These are phyloP conservation scores for Oceanodroma tethys DNA, from an alignment of 2,113 vertebrate species.

Conservation along the genomic window DNA sequence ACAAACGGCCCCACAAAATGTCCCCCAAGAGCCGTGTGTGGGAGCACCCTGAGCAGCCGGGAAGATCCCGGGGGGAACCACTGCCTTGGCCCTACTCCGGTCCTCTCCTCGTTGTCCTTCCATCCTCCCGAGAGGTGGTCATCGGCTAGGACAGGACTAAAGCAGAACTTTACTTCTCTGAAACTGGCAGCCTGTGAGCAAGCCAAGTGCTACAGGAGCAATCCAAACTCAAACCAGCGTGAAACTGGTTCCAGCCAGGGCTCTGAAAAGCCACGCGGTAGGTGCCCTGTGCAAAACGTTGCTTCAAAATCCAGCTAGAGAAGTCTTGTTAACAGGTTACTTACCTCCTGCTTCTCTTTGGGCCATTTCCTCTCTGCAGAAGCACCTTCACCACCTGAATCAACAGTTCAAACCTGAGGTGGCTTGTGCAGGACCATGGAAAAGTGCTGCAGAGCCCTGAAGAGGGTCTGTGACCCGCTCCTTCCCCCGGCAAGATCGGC, in stretches of 20 bases:
- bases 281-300: accelerated
- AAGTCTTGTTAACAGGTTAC: neutral
- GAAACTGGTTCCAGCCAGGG: neutral
- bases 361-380: neutral
- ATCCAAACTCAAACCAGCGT: neutral
- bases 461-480: accelerated
- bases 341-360: neutral
- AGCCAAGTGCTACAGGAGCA: neutral
- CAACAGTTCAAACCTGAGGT: accelerated
- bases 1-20: neutral
- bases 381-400: neutral
- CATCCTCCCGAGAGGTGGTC: accelerated
- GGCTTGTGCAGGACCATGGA: neutral
- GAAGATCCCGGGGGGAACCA: accelerated
- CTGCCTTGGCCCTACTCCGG: neutral
- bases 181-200: too few relatives aligned
- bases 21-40: neutral
- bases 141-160: accelerated
- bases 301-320: neutral
- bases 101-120: neutral
- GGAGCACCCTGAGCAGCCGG: neutral
- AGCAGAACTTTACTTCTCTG: neutral
- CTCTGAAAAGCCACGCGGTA: accelerated
- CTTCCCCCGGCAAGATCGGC: accelerated
- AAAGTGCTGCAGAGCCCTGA: neutral